phyloP scores from a whole-genome alignment of 2,888 invertebrate species.

The Masnerella sp. region DNA sequence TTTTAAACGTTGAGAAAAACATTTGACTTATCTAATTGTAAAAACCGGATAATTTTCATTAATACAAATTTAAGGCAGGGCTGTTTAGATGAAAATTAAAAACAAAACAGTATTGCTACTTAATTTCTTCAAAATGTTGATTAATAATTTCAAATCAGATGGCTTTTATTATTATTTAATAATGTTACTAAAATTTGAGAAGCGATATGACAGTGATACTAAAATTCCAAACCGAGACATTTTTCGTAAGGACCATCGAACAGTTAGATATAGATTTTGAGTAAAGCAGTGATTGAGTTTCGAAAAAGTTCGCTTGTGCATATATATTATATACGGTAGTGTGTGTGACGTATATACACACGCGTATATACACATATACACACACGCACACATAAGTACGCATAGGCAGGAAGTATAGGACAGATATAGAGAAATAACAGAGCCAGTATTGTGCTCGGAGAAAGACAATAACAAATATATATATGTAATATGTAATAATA shows the following conservation, averaged over 20 bases:
- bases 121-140: too few relatives aligned
- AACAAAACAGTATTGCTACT: too few relatives aligned
- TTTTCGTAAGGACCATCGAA: constrained; percentile 14
- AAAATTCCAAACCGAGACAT: too few relatives aligned
- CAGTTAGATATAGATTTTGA: constrained; percentile 44
- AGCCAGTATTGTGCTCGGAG: constrained; percentile 69
- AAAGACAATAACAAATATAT: constrained; percentile 64
- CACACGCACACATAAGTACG: constrained; percentile 59
- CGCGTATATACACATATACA: constrained; percentile 49
- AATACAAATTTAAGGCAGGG: too few relatives aligned
- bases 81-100: too few relatives aligned
- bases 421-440: constrained; percentile 69
- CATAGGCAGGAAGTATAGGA: constrained; percentile 68
- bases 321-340: not conserved
- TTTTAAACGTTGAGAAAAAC: too few relatives aligned
- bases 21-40: too few relatives aligned
- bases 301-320: constrained; percentile 26
- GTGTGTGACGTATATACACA: constrained; percentile 43
- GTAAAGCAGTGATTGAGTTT: constrained; percentile 40
- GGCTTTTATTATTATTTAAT: too few relatives aligned
- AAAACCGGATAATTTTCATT: too few relatives aligned
- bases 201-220: too few relatives aligned
- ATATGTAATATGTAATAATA: constrained; percentile 64
- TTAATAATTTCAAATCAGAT: too few relatives aligned
- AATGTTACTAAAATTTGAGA: too few relatives aligned